Base-by-base conservation (phyloP, 2,888 invertebrate species). In the Cryptocheilus praepositus region DNA sequence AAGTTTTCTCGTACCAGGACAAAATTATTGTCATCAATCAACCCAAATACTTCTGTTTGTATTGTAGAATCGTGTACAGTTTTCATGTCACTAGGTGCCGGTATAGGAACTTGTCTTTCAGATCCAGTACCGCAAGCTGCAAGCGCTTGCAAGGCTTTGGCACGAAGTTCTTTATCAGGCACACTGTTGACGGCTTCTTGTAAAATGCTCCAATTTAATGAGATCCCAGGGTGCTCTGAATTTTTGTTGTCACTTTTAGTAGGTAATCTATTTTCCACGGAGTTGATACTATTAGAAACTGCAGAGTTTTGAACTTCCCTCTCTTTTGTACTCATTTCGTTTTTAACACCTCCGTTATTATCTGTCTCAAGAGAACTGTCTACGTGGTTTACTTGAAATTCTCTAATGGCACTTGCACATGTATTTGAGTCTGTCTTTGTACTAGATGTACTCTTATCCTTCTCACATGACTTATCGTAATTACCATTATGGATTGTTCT, bases 41-140 rank as follows among this genome's bases (percentile, higher is more conserved):
- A 65, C 2, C 83, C 79, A 54, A 87, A 86, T 2, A 85, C 74
- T 0, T 77, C 65, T 0, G 88, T 87, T 55, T 88, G 87, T 0
- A 79, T 65, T 16, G 52, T 44, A 7, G 80, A 71, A 36, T 84
- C 82, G 16, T 78, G 73, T 1, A 85, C 77, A 0, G 74, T 71
- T 36, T 75, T 76, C 19, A 55, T 63, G 1, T 67, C 45, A 2
- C 73, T 58, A 0, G 62, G 49, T 0, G 74, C 66, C 36, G 25
- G 52, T 45, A 74, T 61, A 0, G 86, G 81, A 0, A 86, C 71
- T 2, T 75, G 61, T 21, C 79, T 80, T 18, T 83, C 78, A 1
- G 76, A 67, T 0, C 81, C 79, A 19, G 84, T 82, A 7, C 84
- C 83, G 61, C 86, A 87, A 11, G 86, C 83, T 0, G 77, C 76